Conservation (phyloP, 2,888 invertebrate genomes). For the Danaus chrysippus region DNA sequence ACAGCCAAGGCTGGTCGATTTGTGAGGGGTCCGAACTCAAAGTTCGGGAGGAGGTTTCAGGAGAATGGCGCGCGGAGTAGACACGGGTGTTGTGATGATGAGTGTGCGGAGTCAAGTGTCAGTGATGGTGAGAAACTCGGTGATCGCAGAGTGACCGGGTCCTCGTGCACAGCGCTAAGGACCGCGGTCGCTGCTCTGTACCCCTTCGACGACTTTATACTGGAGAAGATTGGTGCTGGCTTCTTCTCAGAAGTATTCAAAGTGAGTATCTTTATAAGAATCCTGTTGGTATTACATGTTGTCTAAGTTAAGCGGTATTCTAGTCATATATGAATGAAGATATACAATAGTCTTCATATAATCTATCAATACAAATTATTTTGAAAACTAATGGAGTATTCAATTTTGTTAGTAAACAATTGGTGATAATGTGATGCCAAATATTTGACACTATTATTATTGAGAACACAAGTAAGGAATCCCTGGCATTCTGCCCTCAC, state of each 20-base stretch:
- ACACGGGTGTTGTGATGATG: slow-evolving; percentile 66
- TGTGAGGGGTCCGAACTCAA: slow-evolving; percentile 69
- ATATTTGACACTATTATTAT: slow-evolving; percentile 14
- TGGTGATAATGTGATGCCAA: slow-evolving; percentile 18
- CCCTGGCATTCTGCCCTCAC: slow-evolving; percentile 22
- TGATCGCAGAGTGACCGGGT: slow-evolving; percentile 69
- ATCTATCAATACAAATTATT: neutral
- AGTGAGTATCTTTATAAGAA: slow-evolving; percentile 80
- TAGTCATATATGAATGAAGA: neutral
- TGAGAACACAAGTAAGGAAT: slow-evolving; percentile 13
- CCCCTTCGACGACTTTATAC: slow-evolving; percentile 94
- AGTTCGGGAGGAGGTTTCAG: slow-evolving; percentile 55
- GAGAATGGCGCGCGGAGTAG: slow-evolving; percentile 59
- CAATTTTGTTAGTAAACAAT: slow-evolving; percentile 28
- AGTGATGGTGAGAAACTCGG: slow-evolving; percentile 72
- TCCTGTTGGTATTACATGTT: slow-evolving; percentile 1
- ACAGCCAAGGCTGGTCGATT: slow-evolving; percentile 69
- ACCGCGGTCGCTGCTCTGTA: slow-evolving; percentile 95
- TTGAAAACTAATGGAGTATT: neutral
- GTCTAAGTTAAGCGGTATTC: neutral
- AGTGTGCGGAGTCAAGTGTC: slow-evolving; percentile 73
- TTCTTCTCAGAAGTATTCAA: slow-evolving; percentile 99
- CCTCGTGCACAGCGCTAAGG: slow-evolving; percentile 92
- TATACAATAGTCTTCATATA: neutral
- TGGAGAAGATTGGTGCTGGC: slow-evolving; percentile 95